Evolutionary conservation across 2,888 invertebrate genomes (phyloP), one percentile per base, ranked within the genome.

Genomic region (Rhimphoctona megacephalus): DNA sequence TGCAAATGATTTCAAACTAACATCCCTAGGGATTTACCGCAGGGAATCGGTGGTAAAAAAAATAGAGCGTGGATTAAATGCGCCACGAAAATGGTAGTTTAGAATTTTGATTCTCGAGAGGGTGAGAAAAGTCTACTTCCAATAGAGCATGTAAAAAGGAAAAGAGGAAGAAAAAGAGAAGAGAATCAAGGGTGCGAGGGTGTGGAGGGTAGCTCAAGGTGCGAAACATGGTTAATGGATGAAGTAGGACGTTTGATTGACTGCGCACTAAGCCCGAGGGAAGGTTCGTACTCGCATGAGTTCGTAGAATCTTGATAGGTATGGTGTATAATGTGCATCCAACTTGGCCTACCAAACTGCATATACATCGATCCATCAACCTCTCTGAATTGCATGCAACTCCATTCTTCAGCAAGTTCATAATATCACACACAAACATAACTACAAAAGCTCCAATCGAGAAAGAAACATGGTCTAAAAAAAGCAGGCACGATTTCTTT

Each of bases 191-290:
- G 85, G 66, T 54, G 54, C 25, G 46, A 80, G 69, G 30, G 67
- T 30, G 66, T 49, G 74, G 67, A 64, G 43, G 82, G 52, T 80
- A 70, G 69, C 36, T 25, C 81, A 69, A 86, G 86, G 86, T 86
- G 86, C 81, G 86, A 86, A 83, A 83, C 83, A 72, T 82, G 72
- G 86, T 86, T 86, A 86, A 86, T 86, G 86, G 86, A 57, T 67
- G 70, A 81, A 78, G 80, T 72, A 74, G 77, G 72, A 86, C 83
- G 83, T 83, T 86, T 86, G 86, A 86, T 83, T 86, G 86, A 86
- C 86, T 86, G 83, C 57, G 57, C 80, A 52, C 77, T 74, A 77
- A 80, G 66, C 83, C 76, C 83, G 80, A 61, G 77, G 74, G 86
- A 83, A 67, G 77, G 67, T 69, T 80, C 46, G 49, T 70, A 70